Conservation (phyloP, 92 coral and sea anemone genomes). For the Bergia puertoricense region DNA sequence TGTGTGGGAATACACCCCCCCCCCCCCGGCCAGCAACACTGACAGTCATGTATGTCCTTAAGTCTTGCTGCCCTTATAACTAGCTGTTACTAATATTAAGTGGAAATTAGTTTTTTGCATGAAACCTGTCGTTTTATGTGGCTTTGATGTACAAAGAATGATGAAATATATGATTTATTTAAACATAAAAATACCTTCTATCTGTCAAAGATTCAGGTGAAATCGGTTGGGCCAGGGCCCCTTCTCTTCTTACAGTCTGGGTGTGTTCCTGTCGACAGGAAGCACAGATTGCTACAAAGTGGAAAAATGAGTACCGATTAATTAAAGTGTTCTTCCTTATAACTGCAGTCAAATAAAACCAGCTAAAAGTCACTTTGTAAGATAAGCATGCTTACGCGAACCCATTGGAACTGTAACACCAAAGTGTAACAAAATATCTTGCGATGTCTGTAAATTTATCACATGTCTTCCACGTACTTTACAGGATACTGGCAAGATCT, state of each 20-base stretch:
- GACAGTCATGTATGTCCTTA: too few relatives aligned
- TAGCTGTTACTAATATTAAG: too few relatives aligned
- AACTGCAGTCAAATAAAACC: neutral
- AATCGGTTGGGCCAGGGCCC: neutral
- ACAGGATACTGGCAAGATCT: constrained; percentile 50
- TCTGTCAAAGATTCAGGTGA: neutral
- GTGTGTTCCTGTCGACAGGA: constrained; percentile 17
- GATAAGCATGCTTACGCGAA: constrained; percentile 45
- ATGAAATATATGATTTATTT: too few relatives aligned
- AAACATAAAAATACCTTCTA: neutral
- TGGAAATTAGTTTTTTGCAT: too few relatives aligned
- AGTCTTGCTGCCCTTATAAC: too few relatives aligned
- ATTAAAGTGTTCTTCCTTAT: neutral
- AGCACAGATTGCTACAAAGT: neutral
- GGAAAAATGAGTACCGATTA: neutral
- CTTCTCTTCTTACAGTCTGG: neutral
- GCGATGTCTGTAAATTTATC: constrained; percentile 14
- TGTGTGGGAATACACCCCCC: too few relatives aligned
- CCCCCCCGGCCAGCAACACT: too few relatives aligned
- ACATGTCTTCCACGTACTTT: constrained; percentile 33
- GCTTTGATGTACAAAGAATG: too few relatives aligned
- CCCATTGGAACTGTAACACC: constrained; percentile 47
- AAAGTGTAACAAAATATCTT: constrained; percentile 43
- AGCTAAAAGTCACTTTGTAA: neutral
- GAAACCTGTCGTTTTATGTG: too few relatives aligned